Conservation (phyloP, 2,113 vertebrate genomes). For the Charadrius vociferus region DNA sequence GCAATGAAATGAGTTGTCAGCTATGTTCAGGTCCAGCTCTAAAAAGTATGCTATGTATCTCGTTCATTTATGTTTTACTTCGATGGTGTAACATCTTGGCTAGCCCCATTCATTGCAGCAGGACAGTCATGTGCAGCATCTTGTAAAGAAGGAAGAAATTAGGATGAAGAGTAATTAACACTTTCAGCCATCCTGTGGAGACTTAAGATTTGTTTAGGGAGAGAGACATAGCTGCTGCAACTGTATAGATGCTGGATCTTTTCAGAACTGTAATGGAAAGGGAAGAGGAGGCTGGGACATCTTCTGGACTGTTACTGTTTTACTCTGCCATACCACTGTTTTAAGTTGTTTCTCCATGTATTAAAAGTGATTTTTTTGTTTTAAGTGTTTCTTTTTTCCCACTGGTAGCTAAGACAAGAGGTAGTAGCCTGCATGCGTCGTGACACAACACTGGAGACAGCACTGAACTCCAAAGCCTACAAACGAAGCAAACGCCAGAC, state of each 20-base stretch:
- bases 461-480: slow-evolving; percentile 97
- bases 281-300: not conserved
- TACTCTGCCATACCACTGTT: not conserved
- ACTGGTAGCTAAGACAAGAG: slow-evolving; percentile 89
- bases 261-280: not conserved
- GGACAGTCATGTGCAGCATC: not conserved
- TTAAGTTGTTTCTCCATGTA: not conserved
- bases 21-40: not conserved
- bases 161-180: not conserved
- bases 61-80: not conserved
- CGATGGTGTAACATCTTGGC: not conserved
- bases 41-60: not conserved
- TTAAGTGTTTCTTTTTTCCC: not conserved
- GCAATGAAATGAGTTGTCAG: not conserved
- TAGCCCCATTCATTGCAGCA: not conserved
- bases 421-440: slow-evolving; percentile 97
- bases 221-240: not conserved
- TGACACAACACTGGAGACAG: slow-evolving; percentile 95
- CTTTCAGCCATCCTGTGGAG: not conserved
- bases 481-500: slow-evolving; percentile 97
- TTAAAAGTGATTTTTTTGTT: not conserved
- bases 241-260: not conserved
- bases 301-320: not conserved
- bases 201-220: not conserved
- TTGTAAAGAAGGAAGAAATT: not conserved